Evolutionary conservation across 2,113 vertebrate genomes (phyloP), one percentile per base, ranked within the genome.

Genomic region (Caloenas nicobarica): DNA sequence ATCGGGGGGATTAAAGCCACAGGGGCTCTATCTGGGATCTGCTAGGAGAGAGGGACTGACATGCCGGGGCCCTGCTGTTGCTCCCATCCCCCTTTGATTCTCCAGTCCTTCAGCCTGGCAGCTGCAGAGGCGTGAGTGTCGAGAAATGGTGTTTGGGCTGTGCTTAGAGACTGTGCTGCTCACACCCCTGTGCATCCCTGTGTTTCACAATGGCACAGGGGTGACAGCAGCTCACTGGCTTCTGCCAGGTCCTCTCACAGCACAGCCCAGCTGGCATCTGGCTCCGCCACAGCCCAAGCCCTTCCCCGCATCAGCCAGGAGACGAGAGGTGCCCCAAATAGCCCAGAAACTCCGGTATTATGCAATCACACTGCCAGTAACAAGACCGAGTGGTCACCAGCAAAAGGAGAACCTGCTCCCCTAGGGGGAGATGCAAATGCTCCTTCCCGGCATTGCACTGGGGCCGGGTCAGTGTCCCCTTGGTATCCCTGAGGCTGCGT

Each of bases 1-100:
- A 88, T 93, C 2, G 21, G 23, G 46, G 64, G 54, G 93, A 97
- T 96, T 96, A 96, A 60, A 81, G 88, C 60, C 74, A 38, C 4
- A 2, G 62, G 69, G 86, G 56, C 88, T 95, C 0, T 1, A 5
- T 28, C 64, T 83, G 68, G 76, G 80, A 91, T 58, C 72, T 74
- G 62, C 72, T 1, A 3, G 57, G 66, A 65, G 44, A 42, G 69
- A 48, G 23, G 48, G 26, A 54, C 36, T 0, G 0, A 13, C 0
- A 0, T 50, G 46, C 62, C 51, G 31, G 66, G 69, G n/a, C 46
- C n/a, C 28, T 0, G 3, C 76, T 73, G 7, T 23, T 31, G 9
- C 50, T 92, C 8, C 25, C 33, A 18, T 58, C 22, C 9, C 12
- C 36, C 34, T 46, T 66, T 26, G 51, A 8, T 71, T 58, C 28